A percentile compares a stretch with the other conserved stretches of the same genome.
phyloP scores from a whole-genome alignment of 2,888 invertebrate genomes.

The Rhagium mordax region DNA sequence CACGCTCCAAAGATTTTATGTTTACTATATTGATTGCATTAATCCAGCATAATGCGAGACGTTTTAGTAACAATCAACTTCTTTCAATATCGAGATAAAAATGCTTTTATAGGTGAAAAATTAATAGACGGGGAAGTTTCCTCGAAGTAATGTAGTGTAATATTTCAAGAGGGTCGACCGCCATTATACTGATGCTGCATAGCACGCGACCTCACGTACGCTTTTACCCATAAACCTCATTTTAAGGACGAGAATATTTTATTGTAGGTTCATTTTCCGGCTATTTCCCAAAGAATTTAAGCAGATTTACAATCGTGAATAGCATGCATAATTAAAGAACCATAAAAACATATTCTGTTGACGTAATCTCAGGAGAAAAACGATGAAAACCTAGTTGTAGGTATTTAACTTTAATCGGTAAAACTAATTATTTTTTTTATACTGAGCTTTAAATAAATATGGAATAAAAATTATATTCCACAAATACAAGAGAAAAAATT shows the following conservation, averaged over 20 bases:
- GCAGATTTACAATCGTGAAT: conserved; percentile 25
- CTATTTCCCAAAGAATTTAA: conserved; percentile 26
- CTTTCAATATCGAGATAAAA: background rate
- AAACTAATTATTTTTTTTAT: too few relatives aligned
- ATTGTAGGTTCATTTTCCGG: conserved; percentile 28
- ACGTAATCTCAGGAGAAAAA: background rate
- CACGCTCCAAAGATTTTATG: background rate
- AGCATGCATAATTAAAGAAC: conserved; percentile 29
- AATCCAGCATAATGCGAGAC: background rate
- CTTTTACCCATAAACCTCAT: conserved; percentile 25
- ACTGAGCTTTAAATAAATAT: too few relatives aligned
- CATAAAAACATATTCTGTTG: background rate
- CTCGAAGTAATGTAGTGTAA: background rate
- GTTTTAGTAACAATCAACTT: background rate
- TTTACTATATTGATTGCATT: background rate
- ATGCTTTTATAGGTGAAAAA: conserved; percentile 4
- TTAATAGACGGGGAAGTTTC: conserved; percentile 17
- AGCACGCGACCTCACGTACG: conserved; percentile 16
- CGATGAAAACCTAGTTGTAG: background rate
- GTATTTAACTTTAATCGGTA: too few relatives aligned
- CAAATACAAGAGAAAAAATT: too few relatives aligned
- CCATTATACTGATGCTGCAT: background rate
- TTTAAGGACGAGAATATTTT: conserved; percentile 14
- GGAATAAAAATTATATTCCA: too few relatives aligned
- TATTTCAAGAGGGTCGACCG: conserved; percentile 14